Evolutionary conservation across 1,140 invertebrate species (phyloP), one percentile per base, ranked within the genome.

Genomic region (Drosophila bocqueti): DNA sequence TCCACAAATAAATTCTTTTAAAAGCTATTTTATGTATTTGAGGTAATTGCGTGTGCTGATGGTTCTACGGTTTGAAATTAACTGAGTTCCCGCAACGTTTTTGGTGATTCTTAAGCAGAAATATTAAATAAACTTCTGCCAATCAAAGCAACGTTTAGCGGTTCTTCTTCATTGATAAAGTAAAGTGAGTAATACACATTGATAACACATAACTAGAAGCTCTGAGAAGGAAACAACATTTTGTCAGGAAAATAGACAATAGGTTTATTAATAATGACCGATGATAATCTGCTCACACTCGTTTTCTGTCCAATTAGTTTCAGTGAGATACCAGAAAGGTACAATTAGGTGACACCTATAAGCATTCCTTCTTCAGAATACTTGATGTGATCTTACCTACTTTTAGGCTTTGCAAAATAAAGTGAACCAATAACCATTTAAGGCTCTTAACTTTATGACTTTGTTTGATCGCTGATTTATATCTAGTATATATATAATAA

Each of bases 181-280:
- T 38, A 38, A 38, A 38, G 34, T 72, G 59, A 67, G 55, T 72
- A 77, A 73, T 73, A 42, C 31, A 18, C 16, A 34, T 34, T 57
- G 67, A 73, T 73, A 73, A 73, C 29, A 60, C 18, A 21, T 21
- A 31, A 29, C 24, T 42, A 9, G 24, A 18, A 57, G 31, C 40
- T 47, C 24, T 34, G 6, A n/a, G 63, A 71, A 29, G 6, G 18
- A 26, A n/a, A 47, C 54, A 47, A 0, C 24, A 69, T 31, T 66
- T 26, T 65, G 52, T 52, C 31, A 50, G 50, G 45, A 31, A 73
- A 73, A 50, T 45, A 72, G 69, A 61, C 69, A 72, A 73, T 18
- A 43, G 9, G 38, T n/a, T 50, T 50, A 40, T 38, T 73, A 60
- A 71, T 72, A 60, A 72, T 29, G n/a, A 11, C 16, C 15, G 6